Conservation (phyloP, 1,140 invertebrate species). For the Platyscapa corneri region DNA sequence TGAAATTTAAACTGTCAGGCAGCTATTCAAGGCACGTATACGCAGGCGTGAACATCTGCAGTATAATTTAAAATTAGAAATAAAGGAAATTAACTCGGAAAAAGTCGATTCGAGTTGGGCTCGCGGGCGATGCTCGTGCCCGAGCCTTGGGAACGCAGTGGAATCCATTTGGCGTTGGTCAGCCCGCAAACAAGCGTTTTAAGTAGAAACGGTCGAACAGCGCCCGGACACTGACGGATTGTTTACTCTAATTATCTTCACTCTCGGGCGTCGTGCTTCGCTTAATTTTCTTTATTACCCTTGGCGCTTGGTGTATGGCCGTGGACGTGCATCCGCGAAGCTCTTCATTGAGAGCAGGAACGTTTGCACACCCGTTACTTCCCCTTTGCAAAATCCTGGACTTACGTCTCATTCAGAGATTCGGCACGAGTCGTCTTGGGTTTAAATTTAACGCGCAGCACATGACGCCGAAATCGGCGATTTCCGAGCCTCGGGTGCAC, state of each 20-base stretch:
- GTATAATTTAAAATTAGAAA: slow-evolving; percentile 31
- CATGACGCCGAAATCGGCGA: not conserved
- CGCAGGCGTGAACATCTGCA: not conserved
- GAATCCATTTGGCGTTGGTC: slow-evolving; percentile 6
- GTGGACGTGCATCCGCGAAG: not conserved
- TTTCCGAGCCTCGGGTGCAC: not conserved
- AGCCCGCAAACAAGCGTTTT: not conserved
- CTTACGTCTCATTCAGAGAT: not conserved
- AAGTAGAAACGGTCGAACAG: slow-evolving; percentile 42
- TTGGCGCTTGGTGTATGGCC: not conserved
- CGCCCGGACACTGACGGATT: slow-evolving; percentile 11
- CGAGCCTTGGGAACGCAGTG: not conserved
- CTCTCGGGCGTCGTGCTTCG: not conserved
- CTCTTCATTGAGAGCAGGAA: not conserved
- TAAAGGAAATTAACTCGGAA: slow-evolving; percentile 18
- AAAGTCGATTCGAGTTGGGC: not conserved
- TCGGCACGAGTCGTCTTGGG: not conserved
- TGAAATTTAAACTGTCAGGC: not conserved
- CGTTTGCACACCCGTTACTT: not conserved
- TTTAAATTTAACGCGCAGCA: not conserved
- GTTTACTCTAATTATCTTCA: slow-evolving; percentile 9
- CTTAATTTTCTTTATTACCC: not conserved
- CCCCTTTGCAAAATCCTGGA: not conserved
- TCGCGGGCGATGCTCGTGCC: not conserved
- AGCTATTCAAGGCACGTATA: not conserved